Conservation (phyloP, 2,888 invertebrate genomes). For the Chaetoderma sp. region DNA sequence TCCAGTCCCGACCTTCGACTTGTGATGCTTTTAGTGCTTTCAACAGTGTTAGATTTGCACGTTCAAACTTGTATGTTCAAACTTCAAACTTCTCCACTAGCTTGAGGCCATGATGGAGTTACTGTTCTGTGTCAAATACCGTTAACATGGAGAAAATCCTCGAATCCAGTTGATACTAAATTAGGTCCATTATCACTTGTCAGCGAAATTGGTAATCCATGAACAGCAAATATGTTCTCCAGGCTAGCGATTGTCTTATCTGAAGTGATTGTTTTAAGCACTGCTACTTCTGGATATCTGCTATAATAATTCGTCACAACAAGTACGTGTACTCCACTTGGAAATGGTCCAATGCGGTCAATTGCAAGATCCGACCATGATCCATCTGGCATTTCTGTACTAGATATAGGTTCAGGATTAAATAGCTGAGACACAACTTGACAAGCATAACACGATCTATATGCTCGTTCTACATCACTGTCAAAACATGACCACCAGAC, state of each 20-base stretch:
- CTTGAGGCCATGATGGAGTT: conserved; percentile 27
- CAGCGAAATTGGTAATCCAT: conserved; percentile 9
- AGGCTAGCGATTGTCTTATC: no score
- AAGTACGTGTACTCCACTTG: conserved; percentile 19
- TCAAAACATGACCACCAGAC: conserved; percentile 23
- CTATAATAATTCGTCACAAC: conserved; percentile 21
- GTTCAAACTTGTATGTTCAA: no score
- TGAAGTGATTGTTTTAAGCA: conserved; percentile 10
- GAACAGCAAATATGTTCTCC: conserved; percentile 17
- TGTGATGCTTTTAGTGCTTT: conserved; percentile 17
- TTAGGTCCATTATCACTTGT: conserved; percentile 31
- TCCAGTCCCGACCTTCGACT: conserved; percentile 18
- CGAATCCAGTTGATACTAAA: conserved; percentile 20
- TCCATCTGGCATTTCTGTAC: conserved; percentile 18
- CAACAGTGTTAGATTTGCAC: conserved; percentile 23
- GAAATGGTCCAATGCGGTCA: conserved; percentile 25
- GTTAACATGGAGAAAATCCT: conserved; percentile 11
- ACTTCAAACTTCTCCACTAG: conserved; percentile 29
- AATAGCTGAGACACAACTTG: background rate
- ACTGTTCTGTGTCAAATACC: conserved; percentile 26
- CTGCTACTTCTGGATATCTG: conserved; percentile 20
- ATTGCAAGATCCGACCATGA: conserved; percentile 20
- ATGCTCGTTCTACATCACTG: conserved; percentile 5
- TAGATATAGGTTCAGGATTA: conserved; percentile 10
- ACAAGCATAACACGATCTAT: conserved; percentile 2